Conservation (phyloP, 2,797 vertebrate species). For the Oreortyx pictus region DNA sequence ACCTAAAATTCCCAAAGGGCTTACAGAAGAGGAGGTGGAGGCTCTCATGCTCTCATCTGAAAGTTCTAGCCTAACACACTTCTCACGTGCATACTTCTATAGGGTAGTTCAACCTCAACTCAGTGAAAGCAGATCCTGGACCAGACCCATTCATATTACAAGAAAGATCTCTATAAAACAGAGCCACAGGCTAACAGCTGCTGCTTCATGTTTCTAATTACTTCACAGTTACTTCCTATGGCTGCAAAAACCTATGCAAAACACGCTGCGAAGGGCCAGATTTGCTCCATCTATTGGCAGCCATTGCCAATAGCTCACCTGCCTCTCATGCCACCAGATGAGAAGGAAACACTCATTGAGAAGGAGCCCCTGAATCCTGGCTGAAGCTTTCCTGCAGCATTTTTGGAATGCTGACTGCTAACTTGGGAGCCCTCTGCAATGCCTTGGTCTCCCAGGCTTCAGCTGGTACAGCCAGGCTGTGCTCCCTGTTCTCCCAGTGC, state of each 20-base stretch:
- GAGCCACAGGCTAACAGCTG: neutral
- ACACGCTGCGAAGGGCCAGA: neutral
- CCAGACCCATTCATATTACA: neutral
- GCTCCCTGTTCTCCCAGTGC: no score
- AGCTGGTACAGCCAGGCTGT: neutral
- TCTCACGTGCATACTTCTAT: accelerated
- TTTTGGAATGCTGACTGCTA: neutral
- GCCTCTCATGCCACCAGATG: neutral
- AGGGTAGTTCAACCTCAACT: neutral
- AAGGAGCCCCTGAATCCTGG: no score
- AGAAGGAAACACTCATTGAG: neutral
- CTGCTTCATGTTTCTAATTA: accelerated
- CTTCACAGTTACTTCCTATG: neutral
- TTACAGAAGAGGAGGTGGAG: neutral
- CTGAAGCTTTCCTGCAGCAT: accelerated
- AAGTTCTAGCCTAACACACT: accelerated
- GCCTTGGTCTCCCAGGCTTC: neutral
- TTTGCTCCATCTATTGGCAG: neutral
- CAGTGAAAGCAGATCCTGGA: neutral
- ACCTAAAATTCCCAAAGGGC: neutral
- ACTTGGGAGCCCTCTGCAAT: neutral
- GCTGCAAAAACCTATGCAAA: neutral
- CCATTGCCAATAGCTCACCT: neutral
- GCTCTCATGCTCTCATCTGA: neutral
- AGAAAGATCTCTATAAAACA: neutral